Conservation (phyloP, 2,113 vertebrate species). For the Sus scrofa region DNA sequence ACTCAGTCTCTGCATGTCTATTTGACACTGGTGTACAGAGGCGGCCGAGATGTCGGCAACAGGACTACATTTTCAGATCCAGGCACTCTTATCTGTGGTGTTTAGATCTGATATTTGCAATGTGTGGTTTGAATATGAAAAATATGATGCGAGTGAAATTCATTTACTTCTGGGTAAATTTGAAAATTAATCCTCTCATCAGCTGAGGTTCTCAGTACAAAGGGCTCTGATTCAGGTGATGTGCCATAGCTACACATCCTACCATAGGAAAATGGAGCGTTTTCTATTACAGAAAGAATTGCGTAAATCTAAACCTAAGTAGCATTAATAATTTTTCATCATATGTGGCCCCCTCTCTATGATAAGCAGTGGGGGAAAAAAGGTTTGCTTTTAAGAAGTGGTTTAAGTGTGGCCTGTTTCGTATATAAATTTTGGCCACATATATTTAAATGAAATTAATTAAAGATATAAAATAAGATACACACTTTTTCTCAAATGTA, state of each 20-base stretch:
- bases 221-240: not conserved
- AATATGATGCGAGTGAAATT: not conserved
- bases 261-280: not conserved
- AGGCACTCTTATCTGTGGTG: not conserved
- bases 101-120: not conserved
- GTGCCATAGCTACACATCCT: not conserved
- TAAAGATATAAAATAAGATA: constrained; percentile 27
- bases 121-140: not conserved
- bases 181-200: not conserved
- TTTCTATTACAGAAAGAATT: not conserved
- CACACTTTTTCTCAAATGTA: constrained; percentile 13
- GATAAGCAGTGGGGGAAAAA: not conserved
- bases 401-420: not conserved
- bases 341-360: not conserved
- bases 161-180: not conserved
- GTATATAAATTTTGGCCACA: not conserved
- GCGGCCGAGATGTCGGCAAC: no score
- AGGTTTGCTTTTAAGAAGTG: not conserved
- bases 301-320: not conserved
- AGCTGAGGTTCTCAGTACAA: not conserved
- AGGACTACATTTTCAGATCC: not conserved
- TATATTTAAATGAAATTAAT: not conserved
- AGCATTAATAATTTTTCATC: not conserved
- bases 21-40: no score
- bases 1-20: no score